Evolutionary conservation across 2,113 vertebrate species (phyloP).

Genomic region (Xenopus borealis): DNA sequence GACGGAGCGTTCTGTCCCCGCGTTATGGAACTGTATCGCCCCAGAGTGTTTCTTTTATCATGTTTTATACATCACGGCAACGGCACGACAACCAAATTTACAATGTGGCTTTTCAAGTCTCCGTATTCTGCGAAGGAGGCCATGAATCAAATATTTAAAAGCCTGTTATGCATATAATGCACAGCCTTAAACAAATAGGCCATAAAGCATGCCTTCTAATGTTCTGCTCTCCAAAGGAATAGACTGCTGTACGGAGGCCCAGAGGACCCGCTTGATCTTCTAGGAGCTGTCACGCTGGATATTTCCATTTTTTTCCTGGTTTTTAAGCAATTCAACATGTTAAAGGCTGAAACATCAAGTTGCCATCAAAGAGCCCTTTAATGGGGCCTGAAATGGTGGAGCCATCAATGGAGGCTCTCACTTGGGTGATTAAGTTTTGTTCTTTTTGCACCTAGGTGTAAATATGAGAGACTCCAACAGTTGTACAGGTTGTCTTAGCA

Average conservation of each 20-base stretch:
- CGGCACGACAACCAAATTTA: no score
- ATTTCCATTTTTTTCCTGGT: not conserved
- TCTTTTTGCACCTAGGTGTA: no score
- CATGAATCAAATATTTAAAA: conserved; percentile 20
- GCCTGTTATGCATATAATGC: conserved; percentile 8
- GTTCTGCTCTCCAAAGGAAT: no score
- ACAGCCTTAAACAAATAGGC: conserved; percentile 8
- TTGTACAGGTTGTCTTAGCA: no score
- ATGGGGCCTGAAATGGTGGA: not conserved
- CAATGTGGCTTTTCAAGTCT: not conserved
- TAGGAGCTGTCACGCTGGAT: no score
- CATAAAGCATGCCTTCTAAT: not conserved
- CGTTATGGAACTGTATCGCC: no score
- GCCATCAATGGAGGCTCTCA: not conserved
- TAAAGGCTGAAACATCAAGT: not conserved
- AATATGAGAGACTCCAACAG: no score
- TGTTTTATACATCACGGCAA: no score
- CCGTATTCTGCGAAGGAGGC: not conserved
- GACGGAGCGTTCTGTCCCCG: no score
- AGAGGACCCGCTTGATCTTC: not conserved
- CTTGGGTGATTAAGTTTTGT: not conserved
- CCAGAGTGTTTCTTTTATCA: no score
- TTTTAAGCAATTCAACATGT: no score
- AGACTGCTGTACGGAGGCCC: not conserved
- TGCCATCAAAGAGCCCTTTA: not conserved